phyloP scores from a whole-genome alignment of 2,113 vertebrate genomes.

The Promerops cafer region DNA sequence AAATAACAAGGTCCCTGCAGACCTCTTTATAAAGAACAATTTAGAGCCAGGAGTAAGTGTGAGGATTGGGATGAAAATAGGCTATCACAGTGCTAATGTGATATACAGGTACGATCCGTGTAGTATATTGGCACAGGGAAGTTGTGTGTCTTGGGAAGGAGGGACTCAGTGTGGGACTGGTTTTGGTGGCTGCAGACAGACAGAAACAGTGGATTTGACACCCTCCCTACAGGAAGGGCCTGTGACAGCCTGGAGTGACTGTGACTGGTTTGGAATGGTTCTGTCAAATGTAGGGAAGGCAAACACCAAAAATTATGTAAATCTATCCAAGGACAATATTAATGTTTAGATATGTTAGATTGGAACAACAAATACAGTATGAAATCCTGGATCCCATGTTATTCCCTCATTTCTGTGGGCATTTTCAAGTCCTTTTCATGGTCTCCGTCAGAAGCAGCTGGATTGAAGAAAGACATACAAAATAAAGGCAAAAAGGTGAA shows the following conservation, averaged over 20 bases:
- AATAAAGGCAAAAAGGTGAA: background rate
- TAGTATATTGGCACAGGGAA: slow-evolving; percentile 4
- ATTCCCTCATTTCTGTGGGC: background rate
- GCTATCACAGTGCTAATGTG: slow-evolving; percentile 63
- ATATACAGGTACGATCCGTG: slow-evolving; percentile 41
- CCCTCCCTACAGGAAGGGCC: background rate
- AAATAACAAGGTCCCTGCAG: slow-evolving; percentile 78
- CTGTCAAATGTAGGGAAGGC: background rate
- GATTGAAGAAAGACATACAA: accelerated
- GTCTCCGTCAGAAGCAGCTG: background rate
- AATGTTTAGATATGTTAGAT: background rate
- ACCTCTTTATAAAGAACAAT: slow-evolving; percentile 72
- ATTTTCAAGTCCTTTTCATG: background rate
- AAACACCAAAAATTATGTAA: background rate
- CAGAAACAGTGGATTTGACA: background rate
- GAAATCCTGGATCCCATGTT: background rate
- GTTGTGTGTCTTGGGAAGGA: background rate
- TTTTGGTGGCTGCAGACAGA: background rate
- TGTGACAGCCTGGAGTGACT: background rate
- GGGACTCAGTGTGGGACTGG: background rate
- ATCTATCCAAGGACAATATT: background rate
- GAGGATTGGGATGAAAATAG: slow-evolving; percentile 63
- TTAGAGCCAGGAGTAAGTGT: slow-evolving; percentile 62
- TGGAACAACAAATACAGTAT: background rate
- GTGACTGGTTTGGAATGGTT: background rate